Evolutionary conservation across 2,888 invertebrate genomes (phyloP).

Genomic region (Palloptera scutellata): DNA sequence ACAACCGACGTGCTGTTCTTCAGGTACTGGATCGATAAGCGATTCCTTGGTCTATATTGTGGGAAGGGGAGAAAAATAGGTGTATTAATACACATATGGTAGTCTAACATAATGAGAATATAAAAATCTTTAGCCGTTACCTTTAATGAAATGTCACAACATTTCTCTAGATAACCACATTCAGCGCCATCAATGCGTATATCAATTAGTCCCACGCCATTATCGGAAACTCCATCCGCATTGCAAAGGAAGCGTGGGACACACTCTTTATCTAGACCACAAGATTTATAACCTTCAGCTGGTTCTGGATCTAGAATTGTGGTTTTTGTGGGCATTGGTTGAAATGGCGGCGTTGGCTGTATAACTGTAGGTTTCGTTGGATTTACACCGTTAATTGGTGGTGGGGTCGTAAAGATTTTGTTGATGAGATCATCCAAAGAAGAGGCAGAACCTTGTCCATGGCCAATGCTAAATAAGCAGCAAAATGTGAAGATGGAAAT

Average conservation of each 20-base stretch:
- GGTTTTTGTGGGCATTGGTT: conserved; percentile 30
- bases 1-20: conserved; percentile 65
- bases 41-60: conserved; percentile 22
- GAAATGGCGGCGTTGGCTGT: conserved; percentile 16
- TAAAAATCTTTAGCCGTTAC: conserved; percentile 35
- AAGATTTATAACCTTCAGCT: conserved; percentile 45
- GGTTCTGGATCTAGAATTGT: conserved; percentile 30
- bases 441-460: conserved; percentile 3
- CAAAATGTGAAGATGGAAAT: no score
- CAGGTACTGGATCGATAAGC: conserved; percentile 27
- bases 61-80: not conserved
- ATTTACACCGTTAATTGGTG: conserved; percentile 20
- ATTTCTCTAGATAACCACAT: conserved; percentile 53
- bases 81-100: not conserved
- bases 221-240: conserved; percentile 71
- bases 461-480: no score
- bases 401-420: conserved; percentile 48
- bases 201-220: conserved; percentile 79
- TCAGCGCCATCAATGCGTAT: conserved; percentile 69
- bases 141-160: conserved; percentile 52
- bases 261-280: conserved; percentile 70
- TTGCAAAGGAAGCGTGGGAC: conserved; percentile 80
- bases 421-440: conserved; percentile 48
- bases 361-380: conserved; percentile 17
- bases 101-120: not conserved